phyloP scores from a whole-genome alignment of 2,113 vertebrate genomes.

The Ophthalmolycus amberensis region DNA sequence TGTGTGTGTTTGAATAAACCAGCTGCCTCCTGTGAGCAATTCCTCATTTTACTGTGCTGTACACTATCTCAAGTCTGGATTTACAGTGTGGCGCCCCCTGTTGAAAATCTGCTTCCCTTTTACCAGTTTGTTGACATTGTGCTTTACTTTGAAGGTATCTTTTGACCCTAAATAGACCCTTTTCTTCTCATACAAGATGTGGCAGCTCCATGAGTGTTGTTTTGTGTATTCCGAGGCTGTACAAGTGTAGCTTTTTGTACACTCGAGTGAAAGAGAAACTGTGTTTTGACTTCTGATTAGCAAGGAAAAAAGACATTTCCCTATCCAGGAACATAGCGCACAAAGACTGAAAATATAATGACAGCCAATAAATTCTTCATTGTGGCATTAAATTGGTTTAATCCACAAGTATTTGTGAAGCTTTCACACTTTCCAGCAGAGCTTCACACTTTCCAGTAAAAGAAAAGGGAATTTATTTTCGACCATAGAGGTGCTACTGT shows the following conservation, averaged over 20 bases:
- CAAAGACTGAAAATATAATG: slow-evolving; percentile 29
- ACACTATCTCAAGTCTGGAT: slow-evolving; percentile 27
- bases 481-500: slow-evolving; percentile 56
- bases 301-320: background rate
- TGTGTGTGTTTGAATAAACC: slow-evolving; percentile 46
- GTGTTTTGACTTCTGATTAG: slow-evolving; percentile 33
- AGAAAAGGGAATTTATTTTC: slow-evolving; percentile 43
- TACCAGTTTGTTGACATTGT: slow-evolving; percentile 6
- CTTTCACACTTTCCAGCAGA: slow-evolving; percentile 57
- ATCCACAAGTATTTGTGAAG: slow-evolving; percentile 43
- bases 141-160: slow-evolving; percentile 17
- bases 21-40: slow-evolving; percentile 52
- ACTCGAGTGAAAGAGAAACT: slow-evolving; percentile 2
- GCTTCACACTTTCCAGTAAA: slow-evolving; percentile 51
- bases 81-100: slow-evolving; percentile 65
- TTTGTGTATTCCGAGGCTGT: background rate
- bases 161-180: slow-evolving; percentile 5
- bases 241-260: background rate
- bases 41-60: slow-evolving; percentile 39
- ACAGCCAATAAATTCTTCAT: slow-evolving; percentile 28
- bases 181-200: background rate
- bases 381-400: slow-evolving; percentile 37
- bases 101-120: slow-evolving; percentile 43
- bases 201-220: background rate
- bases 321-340: background rate